Percentiles rank a stretch among this genome's conserved stretches.
Evolutionary conservation across 2,113 vertebrate species (phyloP).

Genomic region (Malurus elegans): DNA sequence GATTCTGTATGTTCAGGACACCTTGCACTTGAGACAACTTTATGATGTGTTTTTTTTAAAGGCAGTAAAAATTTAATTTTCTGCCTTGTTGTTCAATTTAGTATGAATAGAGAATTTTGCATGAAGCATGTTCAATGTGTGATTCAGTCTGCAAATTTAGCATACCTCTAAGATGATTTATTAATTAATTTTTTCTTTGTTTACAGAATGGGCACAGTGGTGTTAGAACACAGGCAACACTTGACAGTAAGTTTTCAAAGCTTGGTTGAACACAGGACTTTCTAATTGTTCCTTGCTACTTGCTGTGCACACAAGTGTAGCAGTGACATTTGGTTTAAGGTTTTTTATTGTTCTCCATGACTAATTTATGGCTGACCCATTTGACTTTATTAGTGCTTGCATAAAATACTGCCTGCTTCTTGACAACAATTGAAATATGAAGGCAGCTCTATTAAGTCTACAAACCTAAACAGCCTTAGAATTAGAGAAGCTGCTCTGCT

Average conservation of each 20-base stretch:
- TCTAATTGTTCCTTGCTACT: neutral
- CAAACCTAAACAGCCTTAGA: neutral
- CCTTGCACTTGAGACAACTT: neutral
- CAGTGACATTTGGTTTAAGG: neutral
- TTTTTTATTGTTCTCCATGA: neutral
- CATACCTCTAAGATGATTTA: neutral
- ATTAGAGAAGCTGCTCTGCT: neutral
- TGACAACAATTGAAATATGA: neutral
- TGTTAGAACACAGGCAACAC: conserved; percentile 80
- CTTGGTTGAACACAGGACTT: neutral
- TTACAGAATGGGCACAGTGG: conserved; percentile 87
- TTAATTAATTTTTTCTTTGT: conserved; percentile 32
- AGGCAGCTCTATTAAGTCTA: neutral
- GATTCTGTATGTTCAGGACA: neutral
- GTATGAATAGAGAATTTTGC: neutral
- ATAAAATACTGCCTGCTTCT: neutral
- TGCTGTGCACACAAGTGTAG: neutral
- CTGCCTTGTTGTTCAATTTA: neutral
- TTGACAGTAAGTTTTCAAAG: conserved; percentile 84
- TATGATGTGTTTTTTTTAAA: neutral
- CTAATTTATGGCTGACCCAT: neutral
- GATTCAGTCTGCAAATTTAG: neutral
- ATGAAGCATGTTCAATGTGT: neutral
- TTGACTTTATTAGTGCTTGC: neutral
- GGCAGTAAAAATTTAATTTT: neutral